These are phyloP conservation scores for Microtus richardsoni DNA, from an alignment of 2,113 vertebrate genomes.

Conservation along the genomic window DNA sequence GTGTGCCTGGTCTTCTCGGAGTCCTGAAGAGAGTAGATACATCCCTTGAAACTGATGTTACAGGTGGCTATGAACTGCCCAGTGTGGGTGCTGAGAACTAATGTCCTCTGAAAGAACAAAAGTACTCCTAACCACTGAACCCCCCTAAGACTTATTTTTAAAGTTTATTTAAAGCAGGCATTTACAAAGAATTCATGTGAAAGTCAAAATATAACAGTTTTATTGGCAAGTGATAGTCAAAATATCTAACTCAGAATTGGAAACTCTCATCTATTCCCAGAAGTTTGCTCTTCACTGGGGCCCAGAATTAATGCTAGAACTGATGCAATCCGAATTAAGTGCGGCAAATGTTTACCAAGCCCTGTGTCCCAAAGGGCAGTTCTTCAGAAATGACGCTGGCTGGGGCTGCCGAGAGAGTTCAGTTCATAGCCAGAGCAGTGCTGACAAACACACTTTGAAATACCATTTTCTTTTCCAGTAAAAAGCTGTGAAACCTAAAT, in stretches of 20 bases:
- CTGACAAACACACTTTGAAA: constrained; percentile 53
- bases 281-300: constrained; percentile 38
- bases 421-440: not conserved
- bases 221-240: not conserved
- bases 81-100: not conserved
- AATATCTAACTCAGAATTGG: constrained; percentile 40
- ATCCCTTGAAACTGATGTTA: too few species aligned
- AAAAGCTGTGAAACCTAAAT: constrained; percentile 36
- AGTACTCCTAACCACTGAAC: not conserved
- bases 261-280: not conserved
- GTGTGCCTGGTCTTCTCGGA: not conserved
- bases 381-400: not conserved
- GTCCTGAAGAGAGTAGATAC: not conserved
- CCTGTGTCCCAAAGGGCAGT: constrained; percentile 5
- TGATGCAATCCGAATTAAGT: constrained; percentile 40
- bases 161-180: not conserved
- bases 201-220: constrained; percentile 22
- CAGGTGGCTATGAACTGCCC: not conserved
- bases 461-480: constrained; percentile 44
- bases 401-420: not conserved
- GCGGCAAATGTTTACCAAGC: constrained; percentile 47
- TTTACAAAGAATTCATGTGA: constrained; percentile 18
- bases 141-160: not conserved
- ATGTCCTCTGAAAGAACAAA: not conserved
- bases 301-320: constrained; percentile 39